Conservation (phyloP, 2,888 invertebrate species). For the Orthosia incerta region DNA sequence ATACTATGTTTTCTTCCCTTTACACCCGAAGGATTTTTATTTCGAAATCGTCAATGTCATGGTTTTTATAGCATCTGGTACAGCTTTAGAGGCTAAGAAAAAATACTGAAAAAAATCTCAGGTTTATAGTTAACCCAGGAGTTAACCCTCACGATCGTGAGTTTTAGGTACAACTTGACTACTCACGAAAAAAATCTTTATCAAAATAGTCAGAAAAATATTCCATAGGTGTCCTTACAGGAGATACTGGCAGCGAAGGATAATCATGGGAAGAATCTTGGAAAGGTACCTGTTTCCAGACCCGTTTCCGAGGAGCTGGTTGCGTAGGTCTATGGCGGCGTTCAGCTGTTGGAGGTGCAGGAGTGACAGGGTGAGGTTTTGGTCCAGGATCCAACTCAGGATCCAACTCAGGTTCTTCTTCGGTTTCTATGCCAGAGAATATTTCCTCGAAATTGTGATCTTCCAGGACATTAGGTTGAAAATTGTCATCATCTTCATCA, state of each 20-base stretch:
- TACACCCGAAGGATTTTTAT: too few relatives aligned
- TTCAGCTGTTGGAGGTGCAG: neutral
- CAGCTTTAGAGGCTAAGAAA: neutral
- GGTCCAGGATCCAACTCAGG: neutral
- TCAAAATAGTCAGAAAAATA: constrained; percentile 2
- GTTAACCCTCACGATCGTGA: neutral
- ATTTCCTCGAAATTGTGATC: too few relatives aligned
- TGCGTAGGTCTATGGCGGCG: neutral
- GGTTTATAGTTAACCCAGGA: neutral
- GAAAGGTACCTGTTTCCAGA: constrained; percentile 10
- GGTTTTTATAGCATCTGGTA: neutral
- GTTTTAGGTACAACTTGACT: constrained; percentile 1
- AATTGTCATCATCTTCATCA: too few relatives aligned
- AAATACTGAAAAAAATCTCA: constrained; percentile 3
- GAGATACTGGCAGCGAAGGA: neutral
- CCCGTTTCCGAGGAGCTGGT: neutral
- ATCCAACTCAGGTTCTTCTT: neutral
- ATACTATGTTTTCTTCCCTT: too few relatives aligned
- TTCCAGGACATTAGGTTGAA: too few relatives aligned
- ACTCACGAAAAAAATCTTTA: neutral
- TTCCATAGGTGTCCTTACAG: constrained; percentile 1
- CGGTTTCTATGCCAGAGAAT: too few relatives aligned
- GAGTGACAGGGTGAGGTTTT: neutral
- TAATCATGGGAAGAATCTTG: constrained; percentile 4
- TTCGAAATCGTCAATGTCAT: too few relatives aligned